A percentile compares a stretch with the other conserved stretches of the same genome.
Conservation (phyloP, 2,888 invertebrate genomes). For the Oscheius sp. region DNA sequence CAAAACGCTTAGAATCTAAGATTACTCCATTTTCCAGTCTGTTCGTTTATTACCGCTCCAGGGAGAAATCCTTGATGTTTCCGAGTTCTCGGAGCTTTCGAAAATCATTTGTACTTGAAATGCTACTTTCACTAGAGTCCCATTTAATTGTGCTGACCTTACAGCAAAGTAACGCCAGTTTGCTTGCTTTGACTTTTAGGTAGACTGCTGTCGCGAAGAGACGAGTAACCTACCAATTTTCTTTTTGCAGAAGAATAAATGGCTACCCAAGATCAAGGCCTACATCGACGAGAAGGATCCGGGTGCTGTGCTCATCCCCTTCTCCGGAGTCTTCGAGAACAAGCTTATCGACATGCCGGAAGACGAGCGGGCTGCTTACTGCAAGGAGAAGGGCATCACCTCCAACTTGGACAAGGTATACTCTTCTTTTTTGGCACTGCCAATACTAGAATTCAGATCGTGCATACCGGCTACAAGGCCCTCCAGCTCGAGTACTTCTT, state of each 20-base stretch:
- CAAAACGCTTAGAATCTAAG: no score
- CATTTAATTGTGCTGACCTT: no score
- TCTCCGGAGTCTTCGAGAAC: slow-evolving; percentile 91
- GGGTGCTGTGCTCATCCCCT: slow-evolving; percentile 88
- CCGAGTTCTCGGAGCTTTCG: no score
- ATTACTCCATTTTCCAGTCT: no score
- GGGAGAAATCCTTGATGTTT: no score
- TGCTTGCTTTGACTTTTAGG: not conserved
- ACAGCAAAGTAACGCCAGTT: no score
- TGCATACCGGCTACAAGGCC: slow-evolving; percentile 94
- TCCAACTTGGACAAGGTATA: slow-evolving; percentile 54
- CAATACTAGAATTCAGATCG: slow-evolving; percentile 80
- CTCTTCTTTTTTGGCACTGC: not conserved
- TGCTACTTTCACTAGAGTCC: no score
- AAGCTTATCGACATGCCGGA: slow-evolving; percentile 86
- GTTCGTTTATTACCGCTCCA: no score
- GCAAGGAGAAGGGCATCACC: slow-evolving; percentile 80
- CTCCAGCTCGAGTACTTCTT: slow-evolving; percentile 97
- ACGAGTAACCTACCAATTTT: not conserved
- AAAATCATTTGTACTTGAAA: no score
- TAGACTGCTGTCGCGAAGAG: no score
- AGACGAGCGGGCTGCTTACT: slow-evolving; percentile 83
- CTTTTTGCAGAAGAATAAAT: slow-evolving; percentile 69
- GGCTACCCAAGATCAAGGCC: slow-evolving; percentile 93
- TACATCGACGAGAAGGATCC: slow-evolving; percentile 98